Percentiles rank a stretch among this genome's conserved stretches.
Conservation (phyloP, 1,140 invertebrate species). For the Phocides pigmalion region DNA sequence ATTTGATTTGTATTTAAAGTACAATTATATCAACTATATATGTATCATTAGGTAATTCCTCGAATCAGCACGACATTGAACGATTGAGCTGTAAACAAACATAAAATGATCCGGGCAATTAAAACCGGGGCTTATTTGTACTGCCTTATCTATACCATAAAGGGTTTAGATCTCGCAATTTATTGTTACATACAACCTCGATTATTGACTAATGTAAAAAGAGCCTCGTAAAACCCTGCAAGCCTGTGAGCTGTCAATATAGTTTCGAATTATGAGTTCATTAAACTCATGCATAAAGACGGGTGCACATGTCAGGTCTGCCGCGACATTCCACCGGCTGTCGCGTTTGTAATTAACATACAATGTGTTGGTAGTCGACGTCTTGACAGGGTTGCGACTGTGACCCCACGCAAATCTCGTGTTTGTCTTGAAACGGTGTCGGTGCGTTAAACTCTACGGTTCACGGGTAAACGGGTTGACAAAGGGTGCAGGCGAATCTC, state of each 20-base stretch:
- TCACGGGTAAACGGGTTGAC: constrained; percentile 9
- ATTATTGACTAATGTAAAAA: constrained; percentile 44
- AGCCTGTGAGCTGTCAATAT: constrained; percentile 32
- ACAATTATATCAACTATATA: too few species aligned
- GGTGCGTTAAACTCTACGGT: constrained; percentile 19
- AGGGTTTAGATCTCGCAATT: constrained; percentile 45
- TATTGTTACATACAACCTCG: constrained; percentile 48
- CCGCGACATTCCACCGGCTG: constrained; percentile 33
- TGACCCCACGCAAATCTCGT: constrained; percentile 41
- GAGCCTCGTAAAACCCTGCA: constrained; percentile 33
- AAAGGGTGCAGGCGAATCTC: constrained; percentile 20
- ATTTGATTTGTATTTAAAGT: too few species aligned
- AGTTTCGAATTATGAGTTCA: constrained; percentile 39
- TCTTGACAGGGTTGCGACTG: constrained; percentile 43
- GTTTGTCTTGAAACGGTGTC: constrained; percentile 32
- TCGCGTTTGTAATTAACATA: constrained; percentile 65
- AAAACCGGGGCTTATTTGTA: constrained; percentile 38
- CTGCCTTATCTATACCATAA: constrained; percentile 46
- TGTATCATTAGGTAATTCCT: not conserved
- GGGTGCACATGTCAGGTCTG: constrained; percentile 37
- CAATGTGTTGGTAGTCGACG: constrained; percentile 71
- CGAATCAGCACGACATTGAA: constrained; percentile 35
- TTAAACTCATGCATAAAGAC: constrained; percentile 44
- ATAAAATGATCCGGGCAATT: constrained; percentile 37
- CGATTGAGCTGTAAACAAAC: constrained; percentile 40